phyloP scores from a whole-genome alignment of 1,140 invertebrate genomes.

The Drosophila orosa region DNA sequence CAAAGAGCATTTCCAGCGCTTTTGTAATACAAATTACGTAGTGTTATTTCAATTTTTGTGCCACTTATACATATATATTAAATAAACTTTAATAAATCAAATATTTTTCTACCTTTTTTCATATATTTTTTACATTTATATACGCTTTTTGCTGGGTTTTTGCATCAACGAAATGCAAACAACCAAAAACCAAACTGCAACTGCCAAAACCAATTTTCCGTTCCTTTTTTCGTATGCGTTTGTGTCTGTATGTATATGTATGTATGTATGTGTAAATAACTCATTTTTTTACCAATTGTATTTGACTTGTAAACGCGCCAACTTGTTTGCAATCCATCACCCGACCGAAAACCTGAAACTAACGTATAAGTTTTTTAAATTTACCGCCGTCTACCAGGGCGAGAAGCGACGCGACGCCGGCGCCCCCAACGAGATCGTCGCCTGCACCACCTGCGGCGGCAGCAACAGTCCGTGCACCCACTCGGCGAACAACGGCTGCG shows the following conservation, averaged over 20 bases:
- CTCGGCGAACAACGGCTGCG: constrained; percentile 93
- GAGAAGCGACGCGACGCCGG: constrained; percentile 91
- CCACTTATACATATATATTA: constrained; percentile 24
- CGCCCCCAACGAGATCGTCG: constrained; percentile 91
- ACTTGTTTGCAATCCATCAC: constrained; percentile 41
- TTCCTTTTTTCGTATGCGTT: constrained; percentile 57
- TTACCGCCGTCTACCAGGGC: constrained; percentile 86
- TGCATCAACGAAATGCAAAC: constrained; percentile 65
- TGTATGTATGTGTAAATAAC: constrained; percentile 56
- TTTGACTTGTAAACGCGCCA: constrained; percentile 48
- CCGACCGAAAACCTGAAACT: constrained; percentile 40
- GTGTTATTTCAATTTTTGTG: constrained; percentile 35
- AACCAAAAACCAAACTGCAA: constrained; percentile 59
- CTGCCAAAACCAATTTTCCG: constrained; percentile 55
- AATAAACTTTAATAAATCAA: constrained; percentile 57
- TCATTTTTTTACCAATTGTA: constrained; percentile 46
- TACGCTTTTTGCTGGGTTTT: constrained; percentile 72
- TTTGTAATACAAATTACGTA: constrained; percentile 47
- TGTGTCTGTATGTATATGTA: constrained; percentile 48
- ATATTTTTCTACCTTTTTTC: constrained; percentile 68
- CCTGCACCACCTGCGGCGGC: constrained; percentile 91
- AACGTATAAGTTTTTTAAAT: constrained; percentile 81
- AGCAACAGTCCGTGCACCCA: constrained; percentile 92
- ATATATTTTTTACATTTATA: constrained; percentile 45
- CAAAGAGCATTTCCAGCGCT: constrained; percentile 32